A percentile compares a stretch with the other conserved stretches of the same genome.
These are phyloP conservation scores for Gryon sp. DNA, from an alignment of 1,140 invertebrate species.

Conservation along the genomic window DNA sequence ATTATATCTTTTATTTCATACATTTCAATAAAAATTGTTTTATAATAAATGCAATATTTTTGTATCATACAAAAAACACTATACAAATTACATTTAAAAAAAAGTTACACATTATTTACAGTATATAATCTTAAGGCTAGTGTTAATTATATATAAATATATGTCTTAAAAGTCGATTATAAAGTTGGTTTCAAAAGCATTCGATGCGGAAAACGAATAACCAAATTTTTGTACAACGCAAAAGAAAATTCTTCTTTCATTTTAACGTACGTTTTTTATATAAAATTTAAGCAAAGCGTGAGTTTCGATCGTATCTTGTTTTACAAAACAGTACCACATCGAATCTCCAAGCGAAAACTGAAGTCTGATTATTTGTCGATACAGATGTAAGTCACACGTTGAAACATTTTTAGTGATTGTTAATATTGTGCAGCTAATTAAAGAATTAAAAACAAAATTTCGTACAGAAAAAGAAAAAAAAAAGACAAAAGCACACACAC, in stretches of 20 bases:
- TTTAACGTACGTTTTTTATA: slow-evolving; percentile 52
- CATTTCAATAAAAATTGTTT: slow-evolving; percentile 3
- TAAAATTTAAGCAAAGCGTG: slow-evolving; percentile 47
- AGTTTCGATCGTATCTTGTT: slow-evolving; percentile 59
- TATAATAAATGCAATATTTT: too few species aligned
- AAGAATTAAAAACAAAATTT: slow-evolving; percentile 29
- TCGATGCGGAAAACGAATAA: slow-evolving; percentile 57
- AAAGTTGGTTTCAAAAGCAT: slow-evolving; percentile 48
- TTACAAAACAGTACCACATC: slow-evolving; percentile 40
- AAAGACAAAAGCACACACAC: background rate
- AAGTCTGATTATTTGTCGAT: slow-evolving; percentile 64
- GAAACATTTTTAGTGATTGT: slow-evolving; percentile 59
- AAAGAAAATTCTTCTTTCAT: slow-evolving; percentile 25
- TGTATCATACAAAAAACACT: background rate
- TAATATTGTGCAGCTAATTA: slow-evolving; percentile 57
- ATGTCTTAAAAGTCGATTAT: background rate
- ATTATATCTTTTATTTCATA: too few species aligned
- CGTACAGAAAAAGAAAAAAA: slow-evolving; percentile 29
- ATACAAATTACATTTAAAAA: slow-evolving; percentile 10
- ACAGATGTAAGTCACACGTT: slow-evolving; percentile 59
- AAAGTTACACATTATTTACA: slow-evolving; percentile 33
- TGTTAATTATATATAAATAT: slow-evolving; percentile 40
- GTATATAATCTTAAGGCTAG: slow-evolving; percentile 49
- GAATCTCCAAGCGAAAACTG: slow-evolving; percentile 55
- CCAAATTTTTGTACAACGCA: slow-evolving; percentile 56